Evolutionary conservation across 2,113 vertebrate species (phyloP).

Genomic region (Anas platyrhynchos): DNA sequence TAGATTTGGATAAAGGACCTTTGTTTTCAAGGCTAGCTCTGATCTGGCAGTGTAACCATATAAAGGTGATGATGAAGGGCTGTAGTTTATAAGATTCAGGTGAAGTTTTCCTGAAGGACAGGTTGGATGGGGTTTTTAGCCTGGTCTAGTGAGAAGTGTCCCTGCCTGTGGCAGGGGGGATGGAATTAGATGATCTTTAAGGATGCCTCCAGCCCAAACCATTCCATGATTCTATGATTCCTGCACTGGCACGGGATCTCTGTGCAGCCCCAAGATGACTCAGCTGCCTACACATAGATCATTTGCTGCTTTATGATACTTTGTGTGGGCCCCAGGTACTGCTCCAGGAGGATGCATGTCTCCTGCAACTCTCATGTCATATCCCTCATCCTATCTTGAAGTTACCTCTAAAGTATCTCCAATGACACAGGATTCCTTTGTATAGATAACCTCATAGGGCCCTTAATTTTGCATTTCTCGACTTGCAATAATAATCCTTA

Average conservation of each 20-base stretch:
- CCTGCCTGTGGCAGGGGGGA: no score
- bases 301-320: no score
- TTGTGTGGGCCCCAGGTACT: neutral
- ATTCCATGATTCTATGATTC: no score
- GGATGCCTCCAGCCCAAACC: no score
- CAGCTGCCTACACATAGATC: neutral
- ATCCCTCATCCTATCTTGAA: neutral
- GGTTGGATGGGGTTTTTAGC: no score
- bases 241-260: accelerated
- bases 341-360: neutral
- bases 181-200: no score
- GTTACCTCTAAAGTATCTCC: neutral
- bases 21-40: neutral
- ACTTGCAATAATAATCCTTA: neutral
- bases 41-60: neutral
- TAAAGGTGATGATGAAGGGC: neutral
- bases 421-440: neutral
- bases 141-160: no score
- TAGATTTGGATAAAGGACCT: neutral
- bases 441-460: neutral
- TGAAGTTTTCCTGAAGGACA: neutral
- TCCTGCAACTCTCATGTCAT: neutral
- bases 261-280: neutral
- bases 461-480: neutral
- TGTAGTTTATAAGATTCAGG: neutral